These are phyloP conservation scores for Homarus americanus DNA, from an alignment of 1,140 invertebrate species.

Conservation along the genomic window DNA sequence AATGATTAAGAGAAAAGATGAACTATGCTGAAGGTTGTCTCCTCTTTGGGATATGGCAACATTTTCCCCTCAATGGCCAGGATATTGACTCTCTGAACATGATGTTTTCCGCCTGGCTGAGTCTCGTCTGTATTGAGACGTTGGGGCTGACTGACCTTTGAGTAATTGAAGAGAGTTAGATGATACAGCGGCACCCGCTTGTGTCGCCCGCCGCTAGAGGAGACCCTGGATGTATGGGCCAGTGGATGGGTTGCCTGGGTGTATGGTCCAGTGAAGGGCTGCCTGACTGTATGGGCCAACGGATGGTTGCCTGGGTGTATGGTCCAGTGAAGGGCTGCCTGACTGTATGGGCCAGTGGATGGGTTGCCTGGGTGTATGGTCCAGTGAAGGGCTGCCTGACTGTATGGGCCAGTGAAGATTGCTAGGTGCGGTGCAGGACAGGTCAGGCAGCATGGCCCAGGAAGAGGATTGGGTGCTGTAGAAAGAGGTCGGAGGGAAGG, in stretches of 20 bases:
- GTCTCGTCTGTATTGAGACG: slow-evolving; percentile 35
- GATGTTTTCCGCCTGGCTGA: slow-evolving; percentile 55
- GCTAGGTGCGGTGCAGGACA: neutral
- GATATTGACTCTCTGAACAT: slow-evolving; percentile 58
- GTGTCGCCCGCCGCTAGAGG: neutral
- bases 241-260: no score
- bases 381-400: no score
- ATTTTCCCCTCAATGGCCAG: slow-evolving; percentile 41
- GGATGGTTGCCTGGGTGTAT: no score
- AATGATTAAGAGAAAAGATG: neutral
- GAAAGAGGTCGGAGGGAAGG: neutral
- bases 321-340: no score
- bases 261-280: no score
- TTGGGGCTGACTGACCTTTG: slow-evolving; percentile 15
- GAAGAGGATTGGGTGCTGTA: neutral
- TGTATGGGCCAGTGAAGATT: neutral
- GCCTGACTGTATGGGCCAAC: no score
- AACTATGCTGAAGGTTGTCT: neutral
- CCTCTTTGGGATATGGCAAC: neutral
- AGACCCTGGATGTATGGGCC: neutral
- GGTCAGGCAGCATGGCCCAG: neutral
- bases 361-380: no score
- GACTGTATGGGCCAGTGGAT: neutral
- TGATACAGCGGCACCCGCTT: neutral
- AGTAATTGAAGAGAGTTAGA: slow-evolving; percentile 44